Base-by-base conservation (phyloP, 1,140 invertebrate species). In the Aporrectodea caliginosa region DNA sequence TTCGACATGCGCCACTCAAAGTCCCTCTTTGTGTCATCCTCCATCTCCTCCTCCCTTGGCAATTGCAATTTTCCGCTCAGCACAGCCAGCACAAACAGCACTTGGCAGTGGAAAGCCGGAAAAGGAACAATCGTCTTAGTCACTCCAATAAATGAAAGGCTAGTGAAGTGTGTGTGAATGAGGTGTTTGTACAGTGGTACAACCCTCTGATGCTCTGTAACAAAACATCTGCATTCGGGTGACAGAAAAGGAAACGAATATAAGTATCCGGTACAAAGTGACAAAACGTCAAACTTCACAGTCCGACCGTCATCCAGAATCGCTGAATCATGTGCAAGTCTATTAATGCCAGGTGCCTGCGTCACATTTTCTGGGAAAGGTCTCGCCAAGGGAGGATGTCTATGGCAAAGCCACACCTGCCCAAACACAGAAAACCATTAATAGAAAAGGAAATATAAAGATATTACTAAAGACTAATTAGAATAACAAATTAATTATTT, bases 111-210 rank as follows among this genome's bases (percentile, higher is more conserved):
- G 86, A 95, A 95, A 89, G 94, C 92, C 68, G 93, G 92, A 84
- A 95, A 95, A 0, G 94, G 94, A 84, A 93, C 92, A 0, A 95
- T 92, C 82, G 92, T 92, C 84, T 92, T 93, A 1, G 93, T 92
- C 22, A 97, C 88, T 0, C 94, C 94, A 81, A 96, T 91, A 77
- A 97, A 90, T 71, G 91, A 92, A 88, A 97, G 91, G 27, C 90
- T 91, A 16, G 94, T 93, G 84, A 93, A 92, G 77, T 92, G 89
- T 30, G 92, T 92, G 83, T 95, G 93, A 58, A 97, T 91, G 32
- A 95, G 84, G 85, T 97, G 95, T 83, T 95, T 94, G 90, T 94
- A 97, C 0, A 98, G 91, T 0, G 93, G 93, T 82, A 91, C 91
- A 0, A 98, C 92, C 84, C 92, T 92, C 84, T 94, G 93, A 34